Evolutionary conservation across 2,888 invertebrate species (phyloP), one percentile per base, ranked within the genome.

Genomic region (Cryptophagus acutangulus): DNA sequence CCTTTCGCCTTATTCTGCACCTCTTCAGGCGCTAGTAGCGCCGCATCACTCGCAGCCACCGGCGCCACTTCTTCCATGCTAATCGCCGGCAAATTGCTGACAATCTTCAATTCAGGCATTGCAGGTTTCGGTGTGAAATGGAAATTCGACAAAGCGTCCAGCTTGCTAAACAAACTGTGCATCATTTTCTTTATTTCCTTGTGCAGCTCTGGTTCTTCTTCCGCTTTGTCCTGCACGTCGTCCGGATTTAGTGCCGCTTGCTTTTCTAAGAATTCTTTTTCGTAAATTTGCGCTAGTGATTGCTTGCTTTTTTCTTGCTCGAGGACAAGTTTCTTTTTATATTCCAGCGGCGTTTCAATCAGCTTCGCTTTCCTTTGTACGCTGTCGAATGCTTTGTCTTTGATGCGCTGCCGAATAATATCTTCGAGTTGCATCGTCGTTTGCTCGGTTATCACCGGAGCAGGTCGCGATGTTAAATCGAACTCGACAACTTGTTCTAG

Each of bases 21-120:
- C 77, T 97, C 96, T 70, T 95, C 90, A 0, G 97, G 95, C 12
- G 96, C 95, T 47, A 96, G 71, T 24, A 93, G 67, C 1, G 84
- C 75, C 2, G 87, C 88, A 67, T 92, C 87, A 59, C 86, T 91
- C 0, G 84, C 78, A n/a, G 85, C 82, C 3, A 89, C 76, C 0
- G 96, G 96, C 0, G 93, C 92, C 4, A 95, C 93, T 70, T 99
- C 97, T 69, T 99, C 99, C 81, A 95, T 87, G 17, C 75, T 79
- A 35, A 97, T 81, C 0, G 94, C 89, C 1, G 96, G 90, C 46
- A 90, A 75, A 64, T 99, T 96, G 43, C 82, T 87, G 3, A 97
- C 77, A 43, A 99, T 85, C 70, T 87, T 89, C 1, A 94, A 74
- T 59, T 97, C 96, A 0, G 93, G 87, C 43, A 81, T 78, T 1